Evolutionary conservation across 1,140 invertebrate genomes (phyloP), one percentile per base, ranked within the genome.

Genomic region (Drosophila neocordata): DNA sequence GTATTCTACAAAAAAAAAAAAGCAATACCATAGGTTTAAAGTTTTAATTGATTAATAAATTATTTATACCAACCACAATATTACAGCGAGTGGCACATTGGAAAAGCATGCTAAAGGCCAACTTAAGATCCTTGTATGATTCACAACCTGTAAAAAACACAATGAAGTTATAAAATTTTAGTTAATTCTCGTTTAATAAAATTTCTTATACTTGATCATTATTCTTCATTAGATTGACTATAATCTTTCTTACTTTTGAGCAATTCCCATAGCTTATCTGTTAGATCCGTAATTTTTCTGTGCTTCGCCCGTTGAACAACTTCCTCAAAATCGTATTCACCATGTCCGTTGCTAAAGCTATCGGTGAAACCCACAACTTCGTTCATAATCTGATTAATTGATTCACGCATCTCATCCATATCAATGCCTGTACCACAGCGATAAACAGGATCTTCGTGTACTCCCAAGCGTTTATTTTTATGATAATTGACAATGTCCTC

Each of bases 191-290:
- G n/a, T n/a, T n/a, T n/a, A n/a, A n/a, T n/a, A n/a, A n/a, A n/a
- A n/a, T n/a, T n/a, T n/a, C n/a, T n/a, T n/a, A n/a, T n/a, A n/a
- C n/a, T n/a, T n/a, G n/a, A n/a, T n/a, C n/a, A n/a, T n/a, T n/a
- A n/a, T 2, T 24, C 24, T 31, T 6, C 27, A 31, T 31, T 31
- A 1, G 2, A 31, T 31, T 31, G 27, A 12, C 1, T 7, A 24
- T 24, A 24, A 24, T 1, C 11, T 41, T 7, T 35, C 74, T 38
- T 67, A 83, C 82, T 67, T 56, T 90, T 91, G 0, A 92, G 73
- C 11, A 91, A 58, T 13, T 91, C 88, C 91, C 91, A 92, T 0
- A 92, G 67, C 27, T 90, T 90, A 56, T 92, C 91, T 3, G 91
- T 92, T 2, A 92, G 58, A 58, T 92, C 91, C 0, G 69, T 83